A percentile compares a stretch with the other conserved stretches of the same genome.
Conservation (phyloP, 2,113 vertebrate genomes). For the Phycodurus eques region DNA sequence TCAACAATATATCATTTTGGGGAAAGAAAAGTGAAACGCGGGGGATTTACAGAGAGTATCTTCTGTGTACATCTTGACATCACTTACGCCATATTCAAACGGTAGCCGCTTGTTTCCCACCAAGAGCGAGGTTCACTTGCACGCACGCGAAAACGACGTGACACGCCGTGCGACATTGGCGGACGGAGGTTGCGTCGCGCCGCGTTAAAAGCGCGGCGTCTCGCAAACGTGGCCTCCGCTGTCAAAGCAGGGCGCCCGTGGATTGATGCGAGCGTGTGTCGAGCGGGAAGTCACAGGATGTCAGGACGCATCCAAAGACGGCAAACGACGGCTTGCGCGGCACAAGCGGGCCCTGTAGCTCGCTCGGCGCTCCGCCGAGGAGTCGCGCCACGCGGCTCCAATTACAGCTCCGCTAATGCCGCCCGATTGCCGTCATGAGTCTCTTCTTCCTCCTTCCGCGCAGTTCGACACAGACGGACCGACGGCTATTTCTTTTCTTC, state of each 20-base stretch:
- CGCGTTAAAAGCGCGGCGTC: conserved; percentile 31
- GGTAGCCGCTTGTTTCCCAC: too few relatives aligned
- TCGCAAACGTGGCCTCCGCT: not conserved
- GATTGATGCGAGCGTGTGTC: conserved; percentile 17
- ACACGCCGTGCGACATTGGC: conserved; percentile 11
- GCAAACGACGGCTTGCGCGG: conserved; percentile 5
- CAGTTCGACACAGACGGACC: not conserved
- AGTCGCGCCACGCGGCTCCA: conserved; percentile 50
- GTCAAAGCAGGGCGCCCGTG: not conserved
- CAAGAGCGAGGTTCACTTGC: not conserved
- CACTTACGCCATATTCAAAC: not conserved
- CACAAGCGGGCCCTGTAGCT: not conserved
- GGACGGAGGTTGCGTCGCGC: conserved; percentile 22
- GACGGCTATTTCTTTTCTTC: not conserved
- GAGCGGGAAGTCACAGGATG: not conserved
- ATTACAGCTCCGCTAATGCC: conserved; percentile 49
- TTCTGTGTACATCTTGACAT: not conserved
- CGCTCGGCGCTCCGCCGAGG: conserved; percentile 21
- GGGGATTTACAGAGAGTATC: not conserved
- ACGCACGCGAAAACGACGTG: not conserved
- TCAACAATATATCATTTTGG: too few relatives aligned
- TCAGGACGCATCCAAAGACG: too few relatives aligned
- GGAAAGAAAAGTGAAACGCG: too few relatives aligned
- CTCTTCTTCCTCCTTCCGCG: not conserved
- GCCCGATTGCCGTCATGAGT: conserved; percentile 55